These are phyloP conservation scores for Pectinophora gossypiella DNA, from an alignment of 1,140 invertebrate genomes.

Conservation along the genomic window DNA sequence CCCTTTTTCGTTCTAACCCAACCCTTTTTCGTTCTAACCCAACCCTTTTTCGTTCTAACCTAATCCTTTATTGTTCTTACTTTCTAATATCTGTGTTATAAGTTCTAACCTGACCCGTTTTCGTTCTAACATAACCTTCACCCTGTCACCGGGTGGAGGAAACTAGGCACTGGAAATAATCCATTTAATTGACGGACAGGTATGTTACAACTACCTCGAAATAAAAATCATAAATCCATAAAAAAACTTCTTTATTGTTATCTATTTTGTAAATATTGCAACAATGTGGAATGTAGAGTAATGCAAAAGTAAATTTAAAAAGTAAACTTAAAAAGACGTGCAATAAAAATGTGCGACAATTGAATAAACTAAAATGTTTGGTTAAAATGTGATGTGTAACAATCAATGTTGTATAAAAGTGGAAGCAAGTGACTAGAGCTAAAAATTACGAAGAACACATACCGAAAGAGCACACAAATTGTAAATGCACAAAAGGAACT, in stretches of 20 bases:
- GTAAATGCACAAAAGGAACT: constrained; percentile 55
- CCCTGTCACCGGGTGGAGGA: too few species aligned
- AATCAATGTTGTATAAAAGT: constrained; percentile 18
- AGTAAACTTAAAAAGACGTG: constrained; percentile 29
- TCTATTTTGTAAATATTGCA: constrained; percentile 30
- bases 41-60: too few species aligned
- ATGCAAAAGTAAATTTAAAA: constrained; percentile 26
- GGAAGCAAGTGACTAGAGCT: constrained; percentile 63
- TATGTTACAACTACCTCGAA: too few species aligned
- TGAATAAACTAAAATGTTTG: constrained; percentile 13
- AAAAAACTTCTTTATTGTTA: constrained; percentile 38
- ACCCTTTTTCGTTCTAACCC: too few species aligned
- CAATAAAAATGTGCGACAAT: constrained; percentile 34
- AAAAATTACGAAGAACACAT: constrained; percentile 34
- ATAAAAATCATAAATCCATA: constrained; percentile 8
- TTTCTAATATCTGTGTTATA: too few species aligned
- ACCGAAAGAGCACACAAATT: constrained; percentile 20
- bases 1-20: too few species aligned
- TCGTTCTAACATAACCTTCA: too few species aligned
- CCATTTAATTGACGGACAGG: too few species aligned
- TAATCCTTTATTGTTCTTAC: too few species aligned
- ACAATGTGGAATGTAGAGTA: constrained; percentile 50
- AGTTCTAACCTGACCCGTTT: too few species aligned
- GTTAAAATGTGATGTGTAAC: constrained; percentile 44
- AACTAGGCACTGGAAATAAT: too few species aligned